Percentiles rank a stretch among this genome's conserved stretches.
Evolutionary conservation across 2,113 vertebrate genomes (phyloP).

Genomic region (Takifugu bimaculatus): DNA sequence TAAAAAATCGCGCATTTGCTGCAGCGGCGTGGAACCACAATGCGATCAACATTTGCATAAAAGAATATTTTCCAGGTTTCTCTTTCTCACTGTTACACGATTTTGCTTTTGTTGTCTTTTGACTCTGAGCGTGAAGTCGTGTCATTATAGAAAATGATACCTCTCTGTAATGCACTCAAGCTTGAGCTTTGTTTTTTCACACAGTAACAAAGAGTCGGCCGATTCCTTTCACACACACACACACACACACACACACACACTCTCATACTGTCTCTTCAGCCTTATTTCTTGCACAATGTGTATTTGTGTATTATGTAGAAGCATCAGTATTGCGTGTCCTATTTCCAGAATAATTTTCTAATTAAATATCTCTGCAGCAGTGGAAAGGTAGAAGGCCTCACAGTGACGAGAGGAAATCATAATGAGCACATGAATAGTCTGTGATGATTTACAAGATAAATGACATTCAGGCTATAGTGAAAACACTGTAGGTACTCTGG

Average conservation of each 20-base stretch:
- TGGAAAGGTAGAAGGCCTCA: background rate
- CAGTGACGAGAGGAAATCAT: background rate
- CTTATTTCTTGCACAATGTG: too few relatives aligned
- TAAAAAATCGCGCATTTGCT: constrained; percentile 5
- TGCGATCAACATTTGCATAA: background rate
- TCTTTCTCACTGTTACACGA: background rate
- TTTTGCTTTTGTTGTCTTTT: constrained; percentile 17
- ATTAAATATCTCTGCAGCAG: background rate
- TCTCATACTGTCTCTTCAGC: too few relatives aligned
- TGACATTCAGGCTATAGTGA: background rate
- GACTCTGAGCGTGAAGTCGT: constrained; percentile 14
- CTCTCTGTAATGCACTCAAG: constrained; percentile 17
- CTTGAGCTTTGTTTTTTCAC: background rate
- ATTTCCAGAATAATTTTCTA: too few relatives aligned
- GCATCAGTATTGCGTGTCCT: too few relatives aligned
- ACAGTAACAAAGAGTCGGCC: too few relatives aligned
- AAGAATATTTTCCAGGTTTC: constrained; percentile 1
- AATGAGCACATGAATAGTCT: constrained; percentile 1
- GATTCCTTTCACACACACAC: too few relatives aligned
- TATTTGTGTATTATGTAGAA: too few relatives aligned
- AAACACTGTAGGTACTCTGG: constrained; percentile 1
- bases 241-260: too few relatives aligned
- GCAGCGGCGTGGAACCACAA: background rate
- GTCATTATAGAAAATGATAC: constrained; percentile 20
- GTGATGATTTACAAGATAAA: constrained; percentile 1